Evolutionary conservation across 1,140 invertebrate genomes (phyloP), one percentile per base, ranked within the genome.

Genomic region (Drosophila ogumai): DNA sequence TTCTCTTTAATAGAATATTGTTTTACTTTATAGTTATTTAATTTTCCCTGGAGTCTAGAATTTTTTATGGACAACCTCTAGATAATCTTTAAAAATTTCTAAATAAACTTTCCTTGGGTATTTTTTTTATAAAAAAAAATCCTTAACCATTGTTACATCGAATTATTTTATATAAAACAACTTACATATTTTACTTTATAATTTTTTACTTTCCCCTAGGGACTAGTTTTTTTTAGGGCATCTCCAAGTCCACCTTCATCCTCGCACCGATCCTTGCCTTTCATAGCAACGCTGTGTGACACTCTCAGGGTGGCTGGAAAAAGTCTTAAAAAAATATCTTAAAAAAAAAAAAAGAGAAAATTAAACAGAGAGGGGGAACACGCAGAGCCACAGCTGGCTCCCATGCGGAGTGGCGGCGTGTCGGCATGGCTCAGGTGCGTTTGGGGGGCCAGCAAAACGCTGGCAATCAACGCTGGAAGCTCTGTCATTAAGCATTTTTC

Each of bases 401-500:
- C 47, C 36, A 36, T 12, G 50, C 31, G 43, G 36, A n/a, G 15
- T 38, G 17, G 49, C 31, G 41, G 34, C 25, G 15, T 36, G 31
- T 19, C 47, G 12, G 41, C 10, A 10, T 25, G 19, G 3, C 47
- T 50, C 47, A 50, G 28, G 49, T 52, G 50, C 50, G 50, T 54
- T 34, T 36, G 50, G 32, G 32, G 22, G 6, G 10, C 41, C 36
- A 57, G 25, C 50, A 40, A 43, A 67, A 52, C 31, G 63, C 13
- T 54, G 46, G 49, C 67, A 54, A 69, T 67, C 67, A 66, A 31
- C 50, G 36, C 50, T 34, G 64, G 17, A 54, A 22, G 41, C 50
- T 56, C 66, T 49, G 68, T 72, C 68, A 72, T 72, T 72, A 72
- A 40, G 41, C 68, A 71, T 72, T 72, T 72, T 50, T 55, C 68